Evolutionary conservation across 2,113 vertebrate genomes (phyloP), one percentile per base, ranked within the genome.

Genomic region (Anarrhichthys ocellatus): DNA sequence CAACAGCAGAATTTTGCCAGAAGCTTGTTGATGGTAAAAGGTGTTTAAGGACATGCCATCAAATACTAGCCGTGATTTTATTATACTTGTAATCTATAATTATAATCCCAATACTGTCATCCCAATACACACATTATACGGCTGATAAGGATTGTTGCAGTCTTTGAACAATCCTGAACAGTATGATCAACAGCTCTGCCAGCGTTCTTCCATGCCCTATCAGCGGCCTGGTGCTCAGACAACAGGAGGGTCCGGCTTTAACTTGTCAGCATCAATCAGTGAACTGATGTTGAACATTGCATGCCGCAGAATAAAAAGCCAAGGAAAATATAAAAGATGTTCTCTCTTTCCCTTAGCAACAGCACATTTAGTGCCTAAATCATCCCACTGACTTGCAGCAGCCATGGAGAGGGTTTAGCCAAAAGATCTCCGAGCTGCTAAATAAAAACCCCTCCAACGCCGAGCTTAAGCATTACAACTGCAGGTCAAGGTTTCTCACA

Each of bases 401-500:
- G 74, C 27, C 36, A 9, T 40, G 29, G 11, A 48, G 1, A 48
- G 29, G 46, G n/a, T 50, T 75, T 36, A 48, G 24, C 44, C 59
- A 9, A 54, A 42, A 82, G 56, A 59, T 58, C 29, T 83, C 42
- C 18, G 29, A 69, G 67, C 36, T 68, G 13, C 64, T 76, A 24
- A 76, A 63, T 65, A 69, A 77, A 62, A 34, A 48, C 56, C 4
- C 18, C 56, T 63, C 44, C 59, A 38, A 48, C 14, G 2, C 9
- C 18, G 3, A 48, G 40, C 6, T 50, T 22, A 52, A 61, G 68
- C 17, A 18, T 40, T n/a, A 59, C 5, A 8, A 34, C 68, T 62
- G 65, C 67, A 61, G 80, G 83, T 82, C 76, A 65, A 73, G 24
- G 79, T 42, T 44, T 68, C 77, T 76, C 78, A 46, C 77, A 77